Conservation (phyloP, 2,888 invertebrate species). For the Nomada ferruginata region DNA sequence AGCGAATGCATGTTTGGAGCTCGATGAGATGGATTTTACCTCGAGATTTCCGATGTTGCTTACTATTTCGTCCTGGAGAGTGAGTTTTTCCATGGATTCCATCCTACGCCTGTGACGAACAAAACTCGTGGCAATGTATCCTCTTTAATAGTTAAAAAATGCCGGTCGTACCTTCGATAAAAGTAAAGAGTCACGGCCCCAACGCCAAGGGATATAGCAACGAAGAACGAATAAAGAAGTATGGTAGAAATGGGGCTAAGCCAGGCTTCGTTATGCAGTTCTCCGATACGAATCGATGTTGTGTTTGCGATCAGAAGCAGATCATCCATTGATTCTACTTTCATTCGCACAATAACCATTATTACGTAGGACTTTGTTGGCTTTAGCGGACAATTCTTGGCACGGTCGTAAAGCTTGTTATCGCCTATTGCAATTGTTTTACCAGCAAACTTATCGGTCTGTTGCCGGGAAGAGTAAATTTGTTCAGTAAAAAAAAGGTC, state of each 20-base stretch:
- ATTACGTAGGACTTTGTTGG: constrained; percentile 62
- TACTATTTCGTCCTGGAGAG: constrained; percentile 37
- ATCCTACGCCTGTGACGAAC: constrained; percentile 22
- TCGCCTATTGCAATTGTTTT: constrained; percentile 68
- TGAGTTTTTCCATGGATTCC: background rate
- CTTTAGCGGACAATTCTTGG: constrained; percentile 63
- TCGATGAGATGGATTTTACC: background rate
- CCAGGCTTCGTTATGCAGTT: constrained; percentile 56
- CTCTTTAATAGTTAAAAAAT: no score
- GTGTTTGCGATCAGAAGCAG: constrained; percentile 53
- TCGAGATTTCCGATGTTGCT: constrained; percentile 16
- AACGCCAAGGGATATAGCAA: constrained; percentile 42
- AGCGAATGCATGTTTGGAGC: constrained; percentile 12
- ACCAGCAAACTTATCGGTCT: constrained; percentile 51
- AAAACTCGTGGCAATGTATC: no score
- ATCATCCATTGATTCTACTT: constrained; percentile 10
- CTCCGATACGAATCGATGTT: constrained; percentile 50
- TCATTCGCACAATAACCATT: constrained; percentile 46
- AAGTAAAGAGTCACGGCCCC: constrained; percentile 14
- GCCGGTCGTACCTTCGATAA: constrained; percentile 52
- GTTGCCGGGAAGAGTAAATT: constrained; percentile 3
- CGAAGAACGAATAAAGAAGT: no score
- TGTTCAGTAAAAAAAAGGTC: background rate
- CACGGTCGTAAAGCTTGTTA: constrained; percentile 43
- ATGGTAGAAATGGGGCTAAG: constrained; percentile 42